A percentile compares a stretch with the other conserved stretches of the same genome.
phyloP scores from a whole-genome alignment of 2,113 vertebrate genomes.

The Misgurnus anguillicaudatus region DNA sequence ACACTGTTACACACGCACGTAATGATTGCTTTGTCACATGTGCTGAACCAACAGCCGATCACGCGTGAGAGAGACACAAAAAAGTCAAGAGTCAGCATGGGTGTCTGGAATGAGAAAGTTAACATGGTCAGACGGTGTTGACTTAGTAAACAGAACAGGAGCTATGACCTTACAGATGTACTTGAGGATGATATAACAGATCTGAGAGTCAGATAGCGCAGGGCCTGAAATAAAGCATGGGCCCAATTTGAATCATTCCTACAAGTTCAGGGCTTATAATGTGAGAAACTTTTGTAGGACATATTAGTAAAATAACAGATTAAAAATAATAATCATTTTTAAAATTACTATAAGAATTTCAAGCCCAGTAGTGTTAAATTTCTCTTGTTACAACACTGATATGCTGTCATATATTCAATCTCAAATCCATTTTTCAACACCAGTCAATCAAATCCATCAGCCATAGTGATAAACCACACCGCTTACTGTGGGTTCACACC shows the following conservation, averaged over 20 bases:
- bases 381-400: too few relatives aligned
- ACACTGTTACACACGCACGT: neutral
- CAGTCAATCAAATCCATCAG: too few relatives aligned
- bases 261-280: too few relatives aligned
- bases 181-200: neutral
- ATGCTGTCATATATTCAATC: neutral
- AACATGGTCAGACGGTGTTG: constrained; percentile 4
- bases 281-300: too few relatives aligned
- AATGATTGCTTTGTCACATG: neutral
- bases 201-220: neutral
- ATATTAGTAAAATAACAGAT: neutral
- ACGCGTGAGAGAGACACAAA: neutral
- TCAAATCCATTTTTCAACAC: too few relatives aligned
- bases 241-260: too few relatives aligned
- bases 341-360: too few relatives aligned
- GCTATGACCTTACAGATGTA: constrained; percentile 16
- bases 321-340: too few relatives aligned
- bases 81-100: neutral
- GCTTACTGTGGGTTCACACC: too few relatives aligned
- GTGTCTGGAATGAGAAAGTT: neutral
- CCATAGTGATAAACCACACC: too few relatives aligned
- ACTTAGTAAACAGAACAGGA: neutral
- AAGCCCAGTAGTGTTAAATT: too few relatives aligned
- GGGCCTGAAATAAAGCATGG: too few relatives aligned
- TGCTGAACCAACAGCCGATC: constrained; percentile 57